Evolutionary conservation across 23 tunicate genomes (phyloP).

Genomic region (Oikopleura albicans): DNA sequence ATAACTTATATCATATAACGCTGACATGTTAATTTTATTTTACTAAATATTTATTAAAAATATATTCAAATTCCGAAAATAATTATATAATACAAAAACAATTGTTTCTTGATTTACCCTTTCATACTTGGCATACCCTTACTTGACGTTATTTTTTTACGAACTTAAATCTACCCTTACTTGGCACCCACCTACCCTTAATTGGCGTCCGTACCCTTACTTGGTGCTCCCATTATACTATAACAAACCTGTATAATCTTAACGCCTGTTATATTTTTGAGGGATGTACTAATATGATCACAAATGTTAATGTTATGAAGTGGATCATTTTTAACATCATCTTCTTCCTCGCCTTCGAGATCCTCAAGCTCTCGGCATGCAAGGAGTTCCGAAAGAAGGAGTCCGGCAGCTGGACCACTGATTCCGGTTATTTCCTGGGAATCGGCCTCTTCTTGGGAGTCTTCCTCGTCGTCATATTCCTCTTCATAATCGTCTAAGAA

Average conservation of each 20-base stretch:
- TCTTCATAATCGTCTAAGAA: background rate
- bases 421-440: background rate
- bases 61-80: no score
- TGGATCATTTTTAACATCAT: background rate
- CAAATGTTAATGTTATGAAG: slow-evolving; percentile 1
- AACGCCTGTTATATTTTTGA: background rate
- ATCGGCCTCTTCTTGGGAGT: background rate
- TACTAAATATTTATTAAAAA: no score
- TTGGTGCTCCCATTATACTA: background rate
- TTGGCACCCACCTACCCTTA: no score
- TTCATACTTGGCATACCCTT: no score
- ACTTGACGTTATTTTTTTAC: no score
- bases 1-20: no score
- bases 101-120: no score
- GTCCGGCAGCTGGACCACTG: background rate
- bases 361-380: background rate
- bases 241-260: background rate
- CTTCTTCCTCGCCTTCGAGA: slow-evolving; percentile 4
- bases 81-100: no score
- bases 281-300: background rate
- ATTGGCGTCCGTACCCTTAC: no score
- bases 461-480: slow-evolving; percentile 4
- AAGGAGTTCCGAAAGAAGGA: background rate
- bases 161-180: no score
- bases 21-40: no score